Evolutionary conservation across 2,797 vertebrate genomes (phyloP).

Genomic region (Myoxocephalus aenaeus): DNA sequence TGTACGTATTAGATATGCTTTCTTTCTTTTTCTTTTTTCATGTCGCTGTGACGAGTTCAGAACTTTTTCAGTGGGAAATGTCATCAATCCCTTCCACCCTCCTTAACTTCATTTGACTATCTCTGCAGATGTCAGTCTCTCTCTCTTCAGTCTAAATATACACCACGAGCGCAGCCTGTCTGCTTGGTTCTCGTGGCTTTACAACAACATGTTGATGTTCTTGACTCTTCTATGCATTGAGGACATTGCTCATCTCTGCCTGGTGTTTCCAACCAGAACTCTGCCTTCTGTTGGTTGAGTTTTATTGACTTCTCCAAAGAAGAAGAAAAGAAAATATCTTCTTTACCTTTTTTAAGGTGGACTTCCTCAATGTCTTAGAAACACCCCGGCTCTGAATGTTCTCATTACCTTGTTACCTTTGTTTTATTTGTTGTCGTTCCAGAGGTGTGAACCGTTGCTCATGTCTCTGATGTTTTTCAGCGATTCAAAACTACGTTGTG

Average conservation of each 20-base stretch:
- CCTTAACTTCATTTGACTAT: constrained; percentile 66
- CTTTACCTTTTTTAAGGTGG: too few relatives aligned
- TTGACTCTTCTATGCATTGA: constrained; percentile 18
- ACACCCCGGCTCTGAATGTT: neutral
- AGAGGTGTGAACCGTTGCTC: neutral
- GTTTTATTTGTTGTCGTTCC: neutral
- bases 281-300: neutral
- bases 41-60: constrained; percentile 61
- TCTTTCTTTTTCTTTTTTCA: constrained; percentile 47
- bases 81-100: constrained; percentile 71
- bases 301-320: constrained; percentile 4
- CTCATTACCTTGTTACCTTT: too few relatives aligned
- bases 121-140: constrained; percentile 34
- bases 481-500: neutral
- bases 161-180: constrained; percentile 30
- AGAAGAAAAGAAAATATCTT: neutral
- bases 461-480: neutral
- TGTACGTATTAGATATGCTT: constrained; percentile 76
- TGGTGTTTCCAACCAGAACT: neutral
- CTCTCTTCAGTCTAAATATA: constrained; percentile 68
- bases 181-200: constrained; percentile 26
- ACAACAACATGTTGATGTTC: constrained; percentile 41
- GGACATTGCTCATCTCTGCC: neutral
- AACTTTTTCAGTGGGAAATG: constrained; percentile 71
- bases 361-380: neutral